These are phyloP conservation scores for Carlito syrichta DNA, from an alignment of 2,113 vertebrate genomes.

Conservation along the genomic window DNA sequence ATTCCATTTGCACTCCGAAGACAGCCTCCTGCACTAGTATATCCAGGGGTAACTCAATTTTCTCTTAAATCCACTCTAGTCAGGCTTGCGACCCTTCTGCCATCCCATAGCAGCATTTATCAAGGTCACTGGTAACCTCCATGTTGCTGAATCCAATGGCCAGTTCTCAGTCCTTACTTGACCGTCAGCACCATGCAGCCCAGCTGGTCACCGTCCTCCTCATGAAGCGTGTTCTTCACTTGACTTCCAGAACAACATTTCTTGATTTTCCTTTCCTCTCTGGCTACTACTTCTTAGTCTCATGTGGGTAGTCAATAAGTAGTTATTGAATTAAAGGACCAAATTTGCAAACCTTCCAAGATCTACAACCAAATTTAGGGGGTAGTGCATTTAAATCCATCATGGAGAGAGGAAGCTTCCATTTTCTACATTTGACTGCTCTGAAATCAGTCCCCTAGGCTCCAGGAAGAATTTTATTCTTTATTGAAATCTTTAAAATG, in stretches of 20 bases:
- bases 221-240: neutral
- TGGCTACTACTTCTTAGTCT: neutral
- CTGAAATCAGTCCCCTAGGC: neutral
- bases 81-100: neutral
- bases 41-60: slow-evolving; percentile 8
- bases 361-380: neutral
- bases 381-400: neutral
- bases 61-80: neutral
- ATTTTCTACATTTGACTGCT: neutral
- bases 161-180: neutral
- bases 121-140: slow-evolving; percentile 29
- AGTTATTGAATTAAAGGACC: neutral
- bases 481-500: neutral
- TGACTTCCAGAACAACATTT: neutral
- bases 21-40: neutral
- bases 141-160: neutral
- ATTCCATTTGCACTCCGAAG: neutral
- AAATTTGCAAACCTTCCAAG: neutral
- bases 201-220: neutral
- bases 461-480: neutral
- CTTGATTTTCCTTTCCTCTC: neutral
- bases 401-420: neutral
- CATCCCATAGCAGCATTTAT: neutral
- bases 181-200: neutral
- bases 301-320: neutral